Percentiles rank a stretch among this genome's conserved stretches.
Evolutionary conservation across 2,797 vertebrate species (phyloP).

Genomic region (Loriculus beryllinus): DNA sequence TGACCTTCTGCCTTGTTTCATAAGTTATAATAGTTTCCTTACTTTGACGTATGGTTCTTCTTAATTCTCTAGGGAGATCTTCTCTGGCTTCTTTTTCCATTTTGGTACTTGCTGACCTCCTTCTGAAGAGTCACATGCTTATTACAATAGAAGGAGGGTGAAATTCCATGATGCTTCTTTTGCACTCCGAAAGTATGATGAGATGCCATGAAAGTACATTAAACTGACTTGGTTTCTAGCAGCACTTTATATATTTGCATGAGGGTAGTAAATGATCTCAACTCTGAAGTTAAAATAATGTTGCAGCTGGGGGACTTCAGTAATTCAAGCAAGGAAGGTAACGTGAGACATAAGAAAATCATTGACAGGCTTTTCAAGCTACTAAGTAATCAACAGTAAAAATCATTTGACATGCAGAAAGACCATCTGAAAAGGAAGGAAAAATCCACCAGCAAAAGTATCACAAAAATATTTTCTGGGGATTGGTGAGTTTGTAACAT

Average conservation of each 20-base stretch:
- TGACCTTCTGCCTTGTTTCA: background rate
- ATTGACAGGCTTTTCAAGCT: background rate
- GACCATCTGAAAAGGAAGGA: background rate
- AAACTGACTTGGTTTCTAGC: background rate
- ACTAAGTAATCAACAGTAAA: background rate
- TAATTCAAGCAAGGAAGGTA: background rate
- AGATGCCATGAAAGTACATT: background rate
- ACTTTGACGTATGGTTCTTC: background rate
- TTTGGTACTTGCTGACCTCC: background rate
- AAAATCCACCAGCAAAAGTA: background rate
- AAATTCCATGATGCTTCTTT: background rate
- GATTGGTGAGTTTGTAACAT: background rate
- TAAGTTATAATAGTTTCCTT: background rate
- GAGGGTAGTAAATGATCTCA: background rate
- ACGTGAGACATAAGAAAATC: background rate
- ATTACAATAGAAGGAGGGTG: background rate
- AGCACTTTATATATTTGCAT: background rate
- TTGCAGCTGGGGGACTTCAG: background rate
- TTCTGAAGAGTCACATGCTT: background rate
- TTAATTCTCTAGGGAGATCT: background rate
- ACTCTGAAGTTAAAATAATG: background rate
- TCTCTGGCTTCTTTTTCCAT: background rate
- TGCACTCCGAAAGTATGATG: background rate
- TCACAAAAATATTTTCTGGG: fast-evolving
- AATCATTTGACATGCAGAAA: background rate